A percentile compares a stretch with the other conserved stretches of the same genome.
Conservation (phyloP, 2,888 invertebrate genomes). For the Ecdyonurus torrentis region DNA sequence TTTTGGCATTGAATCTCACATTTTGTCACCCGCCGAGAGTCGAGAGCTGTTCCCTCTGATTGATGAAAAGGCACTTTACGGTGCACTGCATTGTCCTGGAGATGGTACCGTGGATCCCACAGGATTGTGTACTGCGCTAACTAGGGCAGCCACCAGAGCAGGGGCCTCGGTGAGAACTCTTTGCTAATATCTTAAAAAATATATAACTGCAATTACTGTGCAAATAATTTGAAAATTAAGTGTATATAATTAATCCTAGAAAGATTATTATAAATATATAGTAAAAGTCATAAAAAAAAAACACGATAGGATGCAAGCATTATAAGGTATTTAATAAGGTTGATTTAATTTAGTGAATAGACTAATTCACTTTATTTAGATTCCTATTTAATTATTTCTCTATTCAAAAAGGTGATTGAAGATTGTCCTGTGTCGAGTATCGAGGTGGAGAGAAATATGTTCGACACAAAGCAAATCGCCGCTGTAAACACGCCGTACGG, state of each 20-base stretch:
- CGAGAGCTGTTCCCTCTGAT: constrained; percentile 60
- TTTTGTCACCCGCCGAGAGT: constrained; percentile 55
- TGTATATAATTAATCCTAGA: no score
- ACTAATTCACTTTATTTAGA: no score
- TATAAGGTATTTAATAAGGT: no score
- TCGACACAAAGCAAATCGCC: constrained; percentile 48
- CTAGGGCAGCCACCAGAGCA: constrained; percentile 47
- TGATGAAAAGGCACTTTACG: constrained; percentile 53
- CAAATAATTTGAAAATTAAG: no score
- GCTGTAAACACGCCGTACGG: constrained; percentile 63
- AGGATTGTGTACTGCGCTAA: constrained; percentile 57
- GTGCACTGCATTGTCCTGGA: constrained; percentile 58
- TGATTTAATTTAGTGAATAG: no score
- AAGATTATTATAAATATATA: no score
- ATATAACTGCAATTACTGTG: no score
- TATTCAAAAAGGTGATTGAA: constrained; percentile 61
- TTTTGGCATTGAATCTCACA: constrained; percentile 55
- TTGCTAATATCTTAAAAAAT: neutral
- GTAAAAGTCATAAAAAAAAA: no score
- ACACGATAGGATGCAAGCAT: no score
- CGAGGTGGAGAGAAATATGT: constrained; percentile 41
- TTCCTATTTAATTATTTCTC: no score
- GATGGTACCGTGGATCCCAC: constrained; percentile 78
- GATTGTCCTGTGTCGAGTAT: constrained; percentile 57
- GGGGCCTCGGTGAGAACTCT: constrained; percentile 46